These are phyloP conservation scores for Adoxophyes honmai DNA, from an alignment of 1,140 invertebrate species.

Conservation along the genomic window DNA sequence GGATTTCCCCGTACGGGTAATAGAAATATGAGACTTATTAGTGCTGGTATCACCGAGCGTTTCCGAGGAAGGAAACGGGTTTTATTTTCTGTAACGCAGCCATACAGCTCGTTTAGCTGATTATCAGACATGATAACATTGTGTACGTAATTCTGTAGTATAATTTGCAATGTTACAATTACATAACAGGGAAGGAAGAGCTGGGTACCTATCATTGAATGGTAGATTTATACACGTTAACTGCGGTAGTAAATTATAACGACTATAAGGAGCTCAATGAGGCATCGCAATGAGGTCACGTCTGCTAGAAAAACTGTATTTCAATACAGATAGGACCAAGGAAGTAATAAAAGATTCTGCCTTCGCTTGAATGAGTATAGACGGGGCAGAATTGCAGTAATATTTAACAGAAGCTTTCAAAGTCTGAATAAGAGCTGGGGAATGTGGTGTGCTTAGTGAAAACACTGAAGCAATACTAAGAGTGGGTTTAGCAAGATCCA, in stretches of 20 bases:
- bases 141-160: too few relatives aligned
- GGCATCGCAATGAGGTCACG: constrained; percentile 9
- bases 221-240: background rate
- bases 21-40: background rate
- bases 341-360: background rate
- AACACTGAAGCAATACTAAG: too few relatives aligned
- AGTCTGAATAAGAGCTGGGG: too few relatives aligned
- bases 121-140: too few relatives aligned
- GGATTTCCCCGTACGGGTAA: background rate
- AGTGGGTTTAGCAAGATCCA: background rate
- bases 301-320: background rate
- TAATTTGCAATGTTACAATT: too few relatives aligned
- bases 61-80: too few relatives aligned
- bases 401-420: too few relatives aligned
- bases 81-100: too few relatives aligned
- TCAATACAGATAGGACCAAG: background rate
- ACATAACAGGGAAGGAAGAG: too few relatives aligned
- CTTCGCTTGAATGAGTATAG: background rate
- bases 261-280: constrained; percentile 5
- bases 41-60: background rate
- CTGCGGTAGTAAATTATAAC: background rate
- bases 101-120: too few relatives aligned
- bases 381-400: background rate
- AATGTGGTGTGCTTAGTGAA: too few relatives aligned
- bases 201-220: too few relatives aligned